Evolutionary conservation across 2,113 vertebrate genomes (phyloP), one percentile per base, ranked within the genome.

Genomic region (Chinchilla lanigera): DNA sequence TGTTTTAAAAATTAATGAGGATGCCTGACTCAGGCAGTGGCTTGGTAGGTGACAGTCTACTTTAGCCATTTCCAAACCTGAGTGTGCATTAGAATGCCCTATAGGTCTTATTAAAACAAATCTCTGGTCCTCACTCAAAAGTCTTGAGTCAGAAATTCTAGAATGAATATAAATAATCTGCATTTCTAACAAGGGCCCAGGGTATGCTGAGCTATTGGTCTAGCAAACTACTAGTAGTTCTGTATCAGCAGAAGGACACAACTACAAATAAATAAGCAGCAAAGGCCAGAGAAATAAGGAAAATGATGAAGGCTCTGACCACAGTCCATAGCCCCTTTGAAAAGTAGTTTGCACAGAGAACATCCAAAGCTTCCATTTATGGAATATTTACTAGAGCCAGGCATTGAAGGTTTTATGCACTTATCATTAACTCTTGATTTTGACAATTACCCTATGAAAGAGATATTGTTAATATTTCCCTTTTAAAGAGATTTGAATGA

Each of bases 171-270:
- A 17, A 47, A 38, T 41, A 58, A 81, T 89, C 22, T 90, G 50
- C 47, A 77, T 94, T 96, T 96, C 56, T 94, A 90, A 77, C 28
- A 58, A 38, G 50, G 56, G 60, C 2, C 41, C 22, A 60, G 28
- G 75, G 83, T 52, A 95, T 11, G 38, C 44, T 28, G 5, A 20
- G 9, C 41, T 92, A 19, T 1, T 58, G 13, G 14, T 17, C 13
- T 83, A 38, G n/a, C n/a, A n/a, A n/a, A n/a, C n/a, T n/a, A n/a
- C n/a, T n/a, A n/a, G n/a, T n/a, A n/a, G n/a, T n/a, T n/a, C n/a
- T 26, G 56, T 24, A 77, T 24, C 5, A 87, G 67, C 7, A 89
- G 35, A 20, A 54, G 38, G 47, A 11, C 4, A 30, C 6, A 33
- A 50, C 30, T 78, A 86, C 22, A 84, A 83, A 81, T 56, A n/a